These are phyloP conservation scores for cattle (Bos taurus) DNA, from an alignment of 2,113 vertebrate genomes.

Conservation along the genomic window DNA sequence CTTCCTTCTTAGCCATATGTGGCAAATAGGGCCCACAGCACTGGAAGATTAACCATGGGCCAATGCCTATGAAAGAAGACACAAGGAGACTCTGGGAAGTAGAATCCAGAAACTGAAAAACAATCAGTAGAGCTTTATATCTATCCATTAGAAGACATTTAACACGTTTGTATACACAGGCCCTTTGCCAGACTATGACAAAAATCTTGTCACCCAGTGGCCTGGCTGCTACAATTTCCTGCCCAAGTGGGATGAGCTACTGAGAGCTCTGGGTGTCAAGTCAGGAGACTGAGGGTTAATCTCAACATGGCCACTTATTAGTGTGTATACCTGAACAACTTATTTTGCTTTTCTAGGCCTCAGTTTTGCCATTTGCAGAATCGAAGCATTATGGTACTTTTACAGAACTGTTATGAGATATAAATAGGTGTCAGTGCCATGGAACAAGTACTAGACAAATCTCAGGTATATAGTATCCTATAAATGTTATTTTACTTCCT, in stretches of 20 bases:
- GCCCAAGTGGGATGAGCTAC: not conserved
- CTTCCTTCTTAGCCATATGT: not conserved
- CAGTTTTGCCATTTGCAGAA: not conserved
- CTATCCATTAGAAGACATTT: not conserved
- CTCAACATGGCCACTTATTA: not conserved
- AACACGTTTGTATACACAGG: not conserved
- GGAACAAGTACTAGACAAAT: not conserved
- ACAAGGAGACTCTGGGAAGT: not conserved
- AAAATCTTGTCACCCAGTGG: not conserved
- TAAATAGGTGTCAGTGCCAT: not conserved
- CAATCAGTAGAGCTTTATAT: not conserved
- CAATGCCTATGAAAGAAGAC: not conserved
- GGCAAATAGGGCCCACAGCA: not conserved
- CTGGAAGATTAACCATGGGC: not conserved
- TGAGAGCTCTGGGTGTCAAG: not conserved
- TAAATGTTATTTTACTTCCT: not conserved
- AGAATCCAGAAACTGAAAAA: not conserved
- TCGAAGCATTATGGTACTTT: not conserved
- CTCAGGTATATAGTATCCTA: not conserved
- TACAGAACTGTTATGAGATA: not conserved
- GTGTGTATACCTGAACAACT: not conserved
- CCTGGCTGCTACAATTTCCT: not conserved
- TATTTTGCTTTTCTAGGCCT: not conserved
- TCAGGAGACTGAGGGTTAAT: not conserved
- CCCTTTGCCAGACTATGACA: not conserved